Conservation (phyloP, 2,797 vertebrate species). For the Dryobates pubescens region DNA sequence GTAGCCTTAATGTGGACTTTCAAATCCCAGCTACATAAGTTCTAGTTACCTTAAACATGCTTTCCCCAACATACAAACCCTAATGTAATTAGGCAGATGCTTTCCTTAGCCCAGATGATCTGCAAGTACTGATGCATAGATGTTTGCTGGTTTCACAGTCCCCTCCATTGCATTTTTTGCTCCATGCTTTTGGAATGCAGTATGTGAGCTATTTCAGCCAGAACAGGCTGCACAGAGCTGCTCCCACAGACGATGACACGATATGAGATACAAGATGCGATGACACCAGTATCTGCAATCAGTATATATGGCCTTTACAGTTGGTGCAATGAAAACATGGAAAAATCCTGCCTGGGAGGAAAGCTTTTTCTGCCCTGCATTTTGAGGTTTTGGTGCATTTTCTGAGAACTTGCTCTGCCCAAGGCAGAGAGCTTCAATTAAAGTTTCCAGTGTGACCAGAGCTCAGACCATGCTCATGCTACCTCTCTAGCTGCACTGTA, state of each 20-base stretch:
- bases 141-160: neutral
- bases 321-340: neutral
- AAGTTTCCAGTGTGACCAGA: neutral
- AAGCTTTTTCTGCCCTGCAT: neutral
- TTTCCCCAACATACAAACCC: neutral
- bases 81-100: neutral
- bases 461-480: neutral
- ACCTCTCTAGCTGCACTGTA: neutral
- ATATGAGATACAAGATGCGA: neutral
- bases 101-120: neutral
- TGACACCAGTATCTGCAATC: neutral
- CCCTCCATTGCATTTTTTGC: neutral
- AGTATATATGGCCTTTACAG: neutral
- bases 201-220: neutral
- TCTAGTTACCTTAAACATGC: neutral
- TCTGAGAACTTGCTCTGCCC: neutral
- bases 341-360: neutral
- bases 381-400: neutral
- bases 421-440: neutral
- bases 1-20: neutral
- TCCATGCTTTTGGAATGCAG: neutral
- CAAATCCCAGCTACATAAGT: neutral
- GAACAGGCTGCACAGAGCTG: slow-evolving; percentile 3
- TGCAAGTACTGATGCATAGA: fast-evolving
- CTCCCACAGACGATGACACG: neutral